Base-by-base conservation (phyloP, 2,888 invertebrate species). In the Gandaritis pyraliata region DNA sequence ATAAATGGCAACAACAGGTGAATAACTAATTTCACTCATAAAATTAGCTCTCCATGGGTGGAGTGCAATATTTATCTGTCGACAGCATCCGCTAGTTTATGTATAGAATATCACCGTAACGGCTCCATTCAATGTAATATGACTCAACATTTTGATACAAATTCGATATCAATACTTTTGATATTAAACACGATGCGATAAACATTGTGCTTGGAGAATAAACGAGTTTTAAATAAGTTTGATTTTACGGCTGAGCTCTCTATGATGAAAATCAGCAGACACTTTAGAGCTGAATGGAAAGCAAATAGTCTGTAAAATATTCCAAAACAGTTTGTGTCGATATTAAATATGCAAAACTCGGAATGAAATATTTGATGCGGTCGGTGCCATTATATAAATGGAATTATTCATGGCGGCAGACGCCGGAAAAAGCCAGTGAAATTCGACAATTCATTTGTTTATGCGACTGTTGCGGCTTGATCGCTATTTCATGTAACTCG, bases 1-100 rank as follows among this genome's bases (percentile, higher is more conserved):
- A 90, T 90, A 91, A 92, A 92, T 90, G 87, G 85, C 90, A 90
- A 89, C 89, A 90, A 89, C 91, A 92, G 91, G 91, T 92, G 90
- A 91, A 90, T 89, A 86, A 90, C 88, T 91, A 90, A 91, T 92
- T 92, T 91, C 87, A 87, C 88, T 89, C 84, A 89, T 90, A 90
- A 90, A 88, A 88, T 88, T 88, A 91, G 87, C 86, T 86, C 80
- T 85, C 79, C 83, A 87, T 90, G 90, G 91, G 89, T 87, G 90
- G 85, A 87, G 89, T 86, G 86, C 85, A 87, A 88, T 90, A 89
- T 90, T 86, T 88, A 88, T 85, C 82, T 80, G 85, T 85, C 80
- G 78, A 73, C 83, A 81, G 85, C 85, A 88, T 88, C 89, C 89
- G 90, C 78, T 77, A 82, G 57, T 62, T 64, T 64, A 64, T 64